These are phyloP conservation scores for Ommatoiulus sabulosus DNA, from an alignment of 2,888 invertebrate genomes.

Conservation along the genomic window DNA sequence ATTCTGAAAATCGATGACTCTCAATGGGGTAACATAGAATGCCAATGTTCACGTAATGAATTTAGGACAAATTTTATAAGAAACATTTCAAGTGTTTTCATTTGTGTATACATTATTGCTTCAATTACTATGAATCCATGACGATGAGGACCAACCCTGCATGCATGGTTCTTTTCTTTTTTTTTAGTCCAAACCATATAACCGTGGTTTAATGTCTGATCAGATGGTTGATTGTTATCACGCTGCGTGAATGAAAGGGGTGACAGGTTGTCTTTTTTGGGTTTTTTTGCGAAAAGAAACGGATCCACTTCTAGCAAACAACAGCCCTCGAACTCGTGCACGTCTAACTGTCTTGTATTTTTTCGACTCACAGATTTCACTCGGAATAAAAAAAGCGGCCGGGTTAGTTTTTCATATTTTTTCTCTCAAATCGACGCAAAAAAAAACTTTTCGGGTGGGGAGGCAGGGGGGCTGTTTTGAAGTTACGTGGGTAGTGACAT, in stretches of 20 bases:
- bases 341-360: conserved; percentile 24
- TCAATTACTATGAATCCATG: too few species aligned
- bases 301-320: conserved; percentile 6
- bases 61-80: too few species aligned
- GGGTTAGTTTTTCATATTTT: conserved; percentile 27
- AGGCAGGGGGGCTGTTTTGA: background rate
- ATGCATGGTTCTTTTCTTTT: too few species aligned
- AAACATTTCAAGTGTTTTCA: too few species aligned
- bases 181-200: background rate
- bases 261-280: conserved; percentile 48
- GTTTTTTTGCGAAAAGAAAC: background rate
- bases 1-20: too few species aligned
- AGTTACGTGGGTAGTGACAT: conserved; percentile 23
- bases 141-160: too few species aligned
- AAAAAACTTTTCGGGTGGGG: background rate
- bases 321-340: conserved; percentile 21
- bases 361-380: background rate
- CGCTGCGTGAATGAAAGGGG: conserved; percentile 52
- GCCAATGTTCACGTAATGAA: too few species aligned
- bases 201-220: conserved; percentile 40
- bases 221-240: conserved; percentile 52
- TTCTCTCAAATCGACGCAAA: conserved; percentile 17
- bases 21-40: too few species aligned
- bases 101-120: too few species aligned
- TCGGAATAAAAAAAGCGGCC: background rate